Evolutionary conservation across 2,888 invertebrate genomes (phyloP).

Genomic region (Macaria notata): DNA sequence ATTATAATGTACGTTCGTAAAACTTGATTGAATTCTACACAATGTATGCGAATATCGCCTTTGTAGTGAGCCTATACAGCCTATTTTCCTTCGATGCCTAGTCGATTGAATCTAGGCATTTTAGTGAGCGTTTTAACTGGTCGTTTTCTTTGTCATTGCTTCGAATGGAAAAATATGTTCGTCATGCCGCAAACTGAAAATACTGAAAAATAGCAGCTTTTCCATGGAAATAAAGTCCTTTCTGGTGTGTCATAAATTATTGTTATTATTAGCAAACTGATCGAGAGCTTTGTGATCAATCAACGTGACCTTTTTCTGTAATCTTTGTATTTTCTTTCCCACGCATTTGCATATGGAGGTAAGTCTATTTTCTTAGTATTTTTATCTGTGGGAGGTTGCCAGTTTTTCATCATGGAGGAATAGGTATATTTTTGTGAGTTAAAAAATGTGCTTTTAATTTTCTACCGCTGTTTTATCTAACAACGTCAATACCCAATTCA

Average conservation of each 20-base stretch:
- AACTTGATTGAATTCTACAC: constrained; percentile 31
- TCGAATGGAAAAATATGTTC: constrained; percentile 22
- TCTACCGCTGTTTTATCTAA: too few relatives aligned
- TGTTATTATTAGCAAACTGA: constrained; percentile 7
- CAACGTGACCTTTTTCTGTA: constrained; percentile 10
- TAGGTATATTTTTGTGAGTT: too few relatives aligned
- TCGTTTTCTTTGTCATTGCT: constrained; percentile 28
- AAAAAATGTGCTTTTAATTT: too few relatives aligned
- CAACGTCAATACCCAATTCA: too few relatives aligned
- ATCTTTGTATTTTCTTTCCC: constrained; percentile 1
- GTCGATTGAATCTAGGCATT: constrained; percentile 27
- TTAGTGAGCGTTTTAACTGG: constrained; percentile 27
- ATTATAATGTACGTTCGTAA: constrained; percentile 28
- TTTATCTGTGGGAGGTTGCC: too few relatives aligned
- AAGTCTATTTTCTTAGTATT: too few relatives aligned
- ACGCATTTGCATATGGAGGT: background rate
- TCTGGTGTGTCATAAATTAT: constrained; percentile 5
- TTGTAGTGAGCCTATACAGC: constrained; percentile 6
- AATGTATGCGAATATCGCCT: constrained; percentile 14
- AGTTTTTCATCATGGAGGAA: too few relatives aligned
- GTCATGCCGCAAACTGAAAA: constrained; percentile 19
- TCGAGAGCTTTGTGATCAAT: constrained; percentile 15
- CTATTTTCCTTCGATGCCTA: constrained; percentile 2
- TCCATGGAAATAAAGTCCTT: constrained; percentile 1
- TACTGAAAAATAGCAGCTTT: constrained; percentile 18